phyloP scores from a whole-genome alignment of 2,797 vertebrate species.

The Gallinago nigripennis region DNA sequence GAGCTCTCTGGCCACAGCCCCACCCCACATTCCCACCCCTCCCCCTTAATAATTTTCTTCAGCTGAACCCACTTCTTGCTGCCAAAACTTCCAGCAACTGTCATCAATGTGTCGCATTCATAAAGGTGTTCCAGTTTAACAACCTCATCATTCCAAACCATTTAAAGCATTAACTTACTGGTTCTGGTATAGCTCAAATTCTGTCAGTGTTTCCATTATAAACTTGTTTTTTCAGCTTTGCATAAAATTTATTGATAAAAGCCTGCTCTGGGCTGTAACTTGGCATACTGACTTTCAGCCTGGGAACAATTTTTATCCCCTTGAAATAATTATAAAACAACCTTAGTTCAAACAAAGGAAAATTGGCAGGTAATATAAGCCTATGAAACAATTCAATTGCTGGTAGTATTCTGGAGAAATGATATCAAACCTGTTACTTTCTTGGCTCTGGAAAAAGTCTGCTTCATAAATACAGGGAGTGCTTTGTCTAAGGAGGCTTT shows the following conservation, averaged over 20 bases:
- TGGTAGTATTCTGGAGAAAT: not conserved
- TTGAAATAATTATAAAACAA: constrained; percentile 18
- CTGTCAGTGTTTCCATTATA: not conserved
- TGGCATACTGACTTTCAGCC: not conserved
- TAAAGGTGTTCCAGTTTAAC: not conserved
- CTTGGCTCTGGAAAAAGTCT: not conserved
- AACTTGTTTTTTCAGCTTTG: not conserved
- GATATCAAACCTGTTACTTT: not conserved
- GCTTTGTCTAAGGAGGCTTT: not conserved
- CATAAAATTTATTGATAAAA: not conserved
- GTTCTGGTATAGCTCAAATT: not conserved
- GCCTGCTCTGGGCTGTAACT: not conserved
- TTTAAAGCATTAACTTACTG: not conserved
- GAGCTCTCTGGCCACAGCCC: not conserved
- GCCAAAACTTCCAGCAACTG: not conserved
- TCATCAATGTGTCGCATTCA: not conserved
- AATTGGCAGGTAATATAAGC: not conserved
- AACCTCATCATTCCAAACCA: not conserved
- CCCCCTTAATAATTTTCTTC: not conserved
- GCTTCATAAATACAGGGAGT: not conserved
- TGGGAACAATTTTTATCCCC: constrained; percentile 3
- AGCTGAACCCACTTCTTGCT: not conserved
- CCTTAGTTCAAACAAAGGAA: constrained; percentile 21
- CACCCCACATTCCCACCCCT: too few species aligned
- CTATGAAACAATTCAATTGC: not conserved